Evolutionary conservation across 2,113 vertebrate species (phyloP), one percentile per base, ranked within the genome.

Genomic region (Elaphurus davidianus): DNA sequence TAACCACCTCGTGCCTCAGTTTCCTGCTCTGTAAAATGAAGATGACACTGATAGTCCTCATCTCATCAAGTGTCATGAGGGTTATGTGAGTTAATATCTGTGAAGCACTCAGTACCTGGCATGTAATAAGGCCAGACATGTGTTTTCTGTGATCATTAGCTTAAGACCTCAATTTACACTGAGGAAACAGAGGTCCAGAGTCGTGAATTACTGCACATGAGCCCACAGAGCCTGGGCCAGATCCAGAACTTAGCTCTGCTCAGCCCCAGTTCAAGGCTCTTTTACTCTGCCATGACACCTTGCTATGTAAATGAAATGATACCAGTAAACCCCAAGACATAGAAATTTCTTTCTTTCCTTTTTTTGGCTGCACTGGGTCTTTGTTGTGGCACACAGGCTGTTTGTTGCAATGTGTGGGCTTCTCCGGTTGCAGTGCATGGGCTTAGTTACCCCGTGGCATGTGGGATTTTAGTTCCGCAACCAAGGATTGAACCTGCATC

Each of bases 261-360:
- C 16, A 87, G 78, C 91, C 40, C n/a, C 82, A 95, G 84, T 64
- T 91, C 54, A 84, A 27, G 40, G 40, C 4, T 91, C 16, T 78
- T 90, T 74, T 43, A 17, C 25, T 96, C n/a, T 90, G 79, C 6
- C 47, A 43, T 52, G 54, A 96, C 64, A 57, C 40, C 74, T 89
- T 91, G 19, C 40, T 91, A 43, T 88, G 50, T 64, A 64, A 94
- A 52, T 95, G 52, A 90, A 87, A 96, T 59, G 7, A 87, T 59
- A 92, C 92, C 57, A 92, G 16, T 91, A 93, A 93, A 13, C 40
- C 11, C 28, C 40, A 36, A 95, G 60, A 90, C 94, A 85, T 30
- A 95, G 47, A 12, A 76, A 43, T 76, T 43, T 43, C 97, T 98
- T 94, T 97, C 87, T 90, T n/a, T 33, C 7, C 97, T 64, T 40